Conservation (phyloP, 2,113 vertebrate genomes). For the Mastomys coucha region DNA sequence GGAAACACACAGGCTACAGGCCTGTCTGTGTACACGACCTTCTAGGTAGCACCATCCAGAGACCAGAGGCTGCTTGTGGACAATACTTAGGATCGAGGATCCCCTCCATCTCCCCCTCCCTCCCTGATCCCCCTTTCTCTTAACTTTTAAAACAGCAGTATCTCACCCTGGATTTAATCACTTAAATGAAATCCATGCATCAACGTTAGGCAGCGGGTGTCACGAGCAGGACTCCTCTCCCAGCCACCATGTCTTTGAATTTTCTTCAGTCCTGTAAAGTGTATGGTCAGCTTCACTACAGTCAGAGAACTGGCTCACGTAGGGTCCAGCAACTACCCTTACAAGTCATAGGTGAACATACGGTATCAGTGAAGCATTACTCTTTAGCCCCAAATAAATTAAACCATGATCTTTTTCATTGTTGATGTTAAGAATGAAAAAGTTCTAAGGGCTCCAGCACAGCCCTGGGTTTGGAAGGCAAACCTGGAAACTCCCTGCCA, state of each 20-base stretch:
- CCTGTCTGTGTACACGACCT: neutral
- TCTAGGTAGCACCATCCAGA: neutral
- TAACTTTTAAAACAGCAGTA: neutral
- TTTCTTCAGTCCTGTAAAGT: slow-evolving; percentile 26
- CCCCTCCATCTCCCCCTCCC: neutral
- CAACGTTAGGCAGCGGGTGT: neutral
- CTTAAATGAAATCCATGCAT: slow-evolving; percentile 44
- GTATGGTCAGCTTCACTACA: neutral
- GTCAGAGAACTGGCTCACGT: slow-evolving; percentile 33
- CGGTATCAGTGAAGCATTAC: slow-evolving; percentile 62
- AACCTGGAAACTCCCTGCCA: neutral
- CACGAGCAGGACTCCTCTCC: slow-evolving; percentile 9
- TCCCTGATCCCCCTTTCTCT: neutral
- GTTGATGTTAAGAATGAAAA: slow-evolving; percentile 62
- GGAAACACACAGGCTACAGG: neutral
- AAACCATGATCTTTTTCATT: slow-evolving; percentile 59
- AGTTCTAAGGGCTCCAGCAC: slow-evolving; percentile 35
- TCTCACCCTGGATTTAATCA: slow-evolving; percentile 34
- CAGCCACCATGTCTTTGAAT: neutral
- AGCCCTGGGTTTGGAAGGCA: slow-evolving; percentile 25
- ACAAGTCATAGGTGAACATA: slow-evolving; percentile 53
- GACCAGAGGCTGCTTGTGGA: neutral
- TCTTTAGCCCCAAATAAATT: slow-evolving; percentile 58
- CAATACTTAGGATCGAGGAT: neutral
- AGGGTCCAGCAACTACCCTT: slow-evolving; percentile 19